These are phyloP conservation scores for Callospermophilus lateralis DNA, from an alignment of 2,113 vertebrate genomes.

Conservation along the genomic window DNA sequence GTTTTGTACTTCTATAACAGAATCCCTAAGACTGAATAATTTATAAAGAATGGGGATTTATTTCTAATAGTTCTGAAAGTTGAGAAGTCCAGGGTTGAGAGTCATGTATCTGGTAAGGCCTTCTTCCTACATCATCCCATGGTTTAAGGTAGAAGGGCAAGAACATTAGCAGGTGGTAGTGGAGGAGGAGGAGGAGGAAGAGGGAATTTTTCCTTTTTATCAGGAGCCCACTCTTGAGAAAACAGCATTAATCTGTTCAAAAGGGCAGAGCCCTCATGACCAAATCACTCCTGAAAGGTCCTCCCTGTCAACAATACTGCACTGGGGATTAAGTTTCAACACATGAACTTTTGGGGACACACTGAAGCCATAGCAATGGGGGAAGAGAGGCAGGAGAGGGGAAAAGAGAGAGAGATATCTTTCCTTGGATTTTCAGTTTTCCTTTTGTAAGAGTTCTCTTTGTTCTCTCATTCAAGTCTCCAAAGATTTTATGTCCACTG, in stretches of 20 bases:
- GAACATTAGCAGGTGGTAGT: background rate
- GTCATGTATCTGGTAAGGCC: background rate
- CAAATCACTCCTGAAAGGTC: background rate
- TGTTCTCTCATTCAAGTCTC: no score
- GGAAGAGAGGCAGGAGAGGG: background rate
- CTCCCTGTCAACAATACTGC: background rate
- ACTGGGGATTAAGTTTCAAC: background rate
- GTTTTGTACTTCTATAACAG: background rate
- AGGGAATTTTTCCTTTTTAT: background rate
- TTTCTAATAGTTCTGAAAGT: background rate
- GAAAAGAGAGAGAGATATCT: no score
- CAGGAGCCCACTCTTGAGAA: background rate
- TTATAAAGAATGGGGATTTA: background rate
- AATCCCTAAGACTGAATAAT: background rate
- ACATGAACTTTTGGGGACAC: background rate
- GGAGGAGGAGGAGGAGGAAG: background rate
- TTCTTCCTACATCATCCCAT: background rate
- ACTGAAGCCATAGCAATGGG: background rate
- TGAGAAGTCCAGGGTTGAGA: background rate
- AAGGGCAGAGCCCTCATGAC: background rate
- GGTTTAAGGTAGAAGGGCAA: background rate
- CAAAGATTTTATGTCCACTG: background rate
- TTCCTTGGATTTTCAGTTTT: no score
- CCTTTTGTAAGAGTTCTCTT: no score
- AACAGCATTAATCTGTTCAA: no score